phyloP scores from a whole-genome alignment of 2,113 vertebrate genomes.

The Climacteris rufus region DNA sequence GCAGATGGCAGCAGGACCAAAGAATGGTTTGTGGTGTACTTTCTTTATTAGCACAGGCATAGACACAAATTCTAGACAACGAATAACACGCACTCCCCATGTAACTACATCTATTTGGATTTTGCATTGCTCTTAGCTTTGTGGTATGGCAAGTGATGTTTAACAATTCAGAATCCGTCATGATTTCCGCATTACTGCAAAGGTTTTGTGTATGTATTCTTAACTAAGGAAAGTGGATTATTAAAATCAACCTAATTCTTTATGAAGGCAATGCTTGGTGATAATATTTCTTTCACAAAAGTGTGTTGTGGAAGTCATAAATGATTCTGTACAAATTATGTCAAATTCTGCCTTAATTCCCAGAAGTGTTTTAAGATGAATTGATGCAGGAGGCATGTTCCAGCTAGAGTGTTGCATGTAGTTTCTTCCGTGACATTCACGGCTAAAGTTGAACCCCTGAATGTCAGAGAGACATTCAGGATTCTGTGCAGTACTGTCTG shows the following conservation, averaged over 20 bases:
- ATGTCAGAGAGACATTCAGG: conserved; percentile 46
- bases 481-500: not conserved
- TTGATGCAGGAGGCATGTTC: not conserved
- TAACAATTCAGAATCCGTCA: not conserved
- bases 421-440: conserved; percentile 22
- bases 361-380: conserved; percentile 16
- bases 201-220: conserved; percentile 6
- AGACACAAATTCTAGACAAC: not conserved
- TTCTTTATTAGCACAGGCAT: not conserved
- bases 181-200: not conserved
- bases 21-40: not conserved
- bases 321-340: conserved; percentile 5
- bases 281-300: conserved; percentile 38
- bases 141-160: not conserved
- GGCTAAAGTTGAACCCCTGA: conserved; percentile 15
- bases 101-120: conserved; percentile 2
- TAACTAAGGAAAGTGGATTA: not conserved
- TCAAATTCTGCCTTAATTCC: not conserved
- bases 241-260: conserved; percentile 39
- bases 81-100: not conserved
- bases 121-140: conserved; percentile 5
- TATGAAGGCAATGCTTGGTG: conserved; percentile 24
- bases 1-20: not conserved
- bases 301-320: not conserved
- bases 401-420: not conserved